Evolutionary conservation across 2,888 invertebrate genomes (phyloP).

Genomic region (Ectemnius lituratus): DNA sequence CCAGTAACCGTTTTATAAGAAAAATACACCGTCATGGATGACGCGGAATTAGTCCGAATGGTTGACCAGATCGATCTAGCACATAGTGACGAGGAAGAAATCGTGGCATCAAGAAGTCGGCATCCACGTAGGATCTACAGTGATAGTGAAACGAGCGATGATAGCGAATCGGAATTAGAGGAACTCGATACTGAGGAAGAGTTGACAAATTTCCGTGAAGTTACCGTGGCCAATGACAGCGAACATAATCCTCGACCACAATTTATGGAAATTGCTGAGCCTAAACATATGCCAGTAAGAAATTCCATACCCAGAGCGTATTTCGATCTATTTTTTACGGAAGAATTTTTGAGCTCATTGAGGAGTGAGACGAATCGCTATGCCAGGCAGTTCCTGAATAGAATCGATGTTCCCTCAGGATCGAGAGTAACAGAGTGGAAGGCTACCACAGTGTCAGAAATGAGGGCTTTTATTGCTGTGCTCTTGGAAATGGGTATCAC

Average conservation of each 20-base stretch:
- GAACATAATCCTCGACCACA: slow-evolving; percentile 21
- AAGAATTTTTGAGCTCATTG: slow-evolving; percentile 23
- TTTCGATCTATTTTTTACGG: slow-evolving; percentile 31
- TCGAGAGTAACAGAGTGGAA: slow-evolving; percentile 23
- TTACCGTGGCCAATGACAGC: slow-evolving; percentile 25
- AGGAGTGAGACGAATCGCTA: slow-evolving; percentile 25
- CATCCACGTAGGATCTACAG: slow-evolving; percentile 18
- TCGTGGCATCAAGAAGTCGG: slow-evolving; percentile 24
- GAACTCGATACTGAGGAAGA: slow-evolving; percentile 15
- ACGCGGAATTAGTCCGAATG: slow-evolving; percentile 27
- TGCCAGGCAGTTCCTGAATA: slow-evolving; percentile 25
- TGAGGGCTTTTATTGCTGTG: slow-evolving; percentile 22
- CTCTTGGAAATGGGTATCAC: slow-evolving; percentile 19
- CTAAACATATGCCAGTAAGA: slow-evolving; percentile 21
- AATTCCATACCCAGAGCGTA: slow-evolving; percentile 28
- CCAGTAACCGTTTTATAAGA: slow-evolving; percentile 17
- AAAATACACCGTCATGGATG: slow-evolving; percentile 32
- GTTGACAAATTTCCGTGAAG: slow-evolving; percentile 23
- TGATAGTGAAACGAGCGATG: slow-evolving; percentile 16
- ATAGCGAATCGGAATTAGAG: slow-evolving; percentile 11
- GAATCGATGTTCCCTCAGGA: slow-evolving; percentile 16
- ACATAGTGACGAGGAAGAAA: slow-evolving; percentile 24
- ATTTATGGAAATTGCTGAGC: slow-evolving; percentile 24
- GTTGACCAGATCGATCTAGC: slow-evolving; percentile 27
- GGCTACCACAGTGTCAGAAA: slow-evolving; percentile 24